Base-by-base conservation (phyloP, 2,888 invertebrate species). In the Ellobium chinense region DNA sequence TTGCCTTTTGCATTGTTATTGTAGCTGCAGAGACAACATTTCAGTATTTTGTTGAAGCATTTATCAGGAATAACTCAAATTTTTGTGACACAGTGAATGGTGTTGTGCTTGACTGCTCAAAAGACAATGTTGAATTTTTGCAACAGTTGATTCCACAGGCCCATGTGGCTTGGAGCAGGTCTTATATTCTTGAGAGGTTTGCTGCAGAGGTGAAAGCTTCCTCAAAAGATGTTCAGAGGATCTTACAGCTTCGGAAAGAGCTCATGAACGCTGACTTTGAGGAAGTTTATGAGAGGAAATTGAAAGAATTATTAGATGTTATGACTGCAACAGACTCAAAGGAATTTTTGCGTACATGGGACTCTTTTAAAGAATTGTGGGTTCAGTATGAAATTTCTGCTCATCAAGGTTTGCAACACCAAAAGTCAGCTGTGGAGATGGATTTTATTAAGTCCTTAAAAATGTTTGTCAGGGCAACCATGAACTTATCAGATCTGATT, bases 51-150 rank as follows among this genome's bases (percentile, higher is more conserved):
- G 9, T 80, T 21, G 80, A 80, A 74, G 39, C 74, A 24, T 80
- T 80, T 68, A 68, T 80, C 31, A 80, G 37, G 68, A 56, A 74
- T n/a, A 80, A 80, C 46, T 31, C 46, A 58, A 60, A 5, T 12
- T 74, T 80, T 74, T 80, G 80, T 74, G 74, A 80, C n/a, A 39
- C 58, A 21, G 36, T 80, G 24, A 60, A 14, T 14, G 80, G 80
- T 18, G 27, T 80, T 27, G 74, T 80, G 5, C 36, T 80, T 14
- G 80, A 80, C 46, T 80, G 73, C 46, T 37, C 36, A 46, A 66
- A 60, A 60, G 68, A 74, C 9, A 60, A 68, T 39, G 80, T 63
- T 29, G 80, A 80, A 9, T 74, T 74, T 72, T 21, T 80, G 1
- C 74, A 74, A 39, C 68, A 60, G 65, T 46, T 80, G 14, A 60